Evolutionary conservation across 2,113 vertebrate species (phyloP).

Genomic region (Pseudopodoces humilis): DNA sequence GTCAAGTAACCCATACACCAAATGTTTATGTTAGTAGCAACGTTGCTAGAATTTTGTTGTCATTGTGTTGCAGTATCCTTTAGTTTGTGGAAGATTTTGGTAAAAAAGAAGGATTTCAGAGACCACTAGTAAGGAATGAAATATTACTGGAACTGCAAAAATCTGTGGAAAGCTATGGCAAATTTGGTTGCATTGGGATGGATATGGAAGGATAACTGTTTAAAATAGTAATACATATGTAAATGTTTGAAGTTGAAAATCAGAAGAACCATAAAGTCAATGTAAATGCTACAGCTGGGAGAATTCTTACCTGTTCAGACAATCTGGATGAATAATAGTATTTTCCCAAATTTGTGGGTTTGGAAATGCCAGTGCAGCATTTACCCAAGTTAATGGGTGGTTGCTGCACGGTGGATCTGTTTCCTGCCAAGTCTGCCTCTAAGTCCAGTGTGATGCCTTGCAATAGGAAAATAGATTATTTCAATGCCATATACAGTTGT

Average conservation of each 20-base stretch:
- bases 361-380: not conserved
- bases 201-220: not conserved
- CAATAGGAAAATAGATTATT: not conserved
- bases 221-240: not conserved
- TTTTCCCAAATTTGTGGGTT: not conserved
- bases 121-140: not conserved
- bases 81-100: not conserved
- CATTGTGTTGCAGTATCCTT: not conserved
- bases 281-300: not conserved
- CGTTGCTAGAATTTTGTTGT: not conserved
- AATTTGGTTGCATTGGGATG: not conserved
- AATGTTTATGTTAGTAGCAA: not conserved
- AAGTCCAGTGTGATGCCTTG: not conserved
- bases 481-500: not conserved
- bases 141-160: not conserved
- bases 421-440: not conserved
- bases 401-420: not conserved
- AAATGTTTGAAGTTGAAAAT: not conserved
- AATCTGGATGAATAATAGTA: not conserved
- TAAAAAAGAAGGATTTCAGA: not conserved
- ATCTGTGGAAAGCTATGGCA: not conserved
- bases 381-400: not conserved
- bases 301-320: not conserved
- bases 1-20: not conserved
- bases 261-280: not conserved